phyloP scores from a whole-genome alignment of 2,888 invertebrate genomes.

The Clivina fossor region DNA sequence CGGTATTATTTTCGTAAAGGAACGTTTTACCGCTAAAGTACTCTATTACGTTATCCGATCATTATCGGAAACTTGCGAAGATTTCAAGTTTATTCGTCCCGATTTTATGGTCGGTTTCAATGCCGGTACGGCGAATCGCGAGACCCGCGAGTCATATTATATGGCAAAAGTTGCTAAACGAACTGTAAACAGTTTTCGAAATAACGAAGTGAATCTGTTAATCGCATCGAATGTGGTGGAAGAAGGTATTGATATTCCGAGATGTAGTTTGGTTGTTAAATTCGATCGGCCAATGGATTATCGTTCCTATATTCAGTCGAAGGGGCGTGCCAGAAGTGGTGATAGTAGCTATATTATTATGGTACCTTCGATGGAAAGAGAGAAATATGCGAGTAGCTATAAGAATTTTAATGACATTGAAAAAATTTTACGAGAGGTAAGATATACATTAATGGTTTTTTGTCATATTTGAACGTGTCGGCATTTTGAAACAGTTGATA shows the following conservation, averaged over 20 bases:
- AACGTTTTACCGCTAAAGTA: slow-evolving; percentile 75
- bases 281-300: slow-evolving; percentile 73
- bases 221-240: slow-evolving; percentile 81
- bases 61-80: slow-evolving; percentile 53
- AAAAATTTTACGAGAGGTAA: slow-evolving; percentile 56
- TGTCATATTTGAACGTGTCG: too few relatives aligned
- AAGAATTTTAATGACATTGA: slow-evolving; percentile 54
- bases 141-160: slow-evolving; percentile 55
- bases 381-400: slow-evolving; percentile 51
- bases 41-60: slow-evolving; percentile 67
- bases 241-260: slow-evolving; percentile 85
- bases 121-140: slow-evolving; percentile 57
- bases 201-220: slow-evolving; percentile 64
- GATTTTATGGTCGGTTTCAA: slow-evolving; percentile 75
- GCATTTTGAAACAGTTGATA: too few relatives aligned
- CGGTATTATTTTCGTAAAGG: slow-evolving; percentile 71
- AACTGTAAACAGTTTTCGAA: slow-evolving; percentile 60
- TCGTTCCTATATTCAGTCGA: slow-evolving; percentile 85
- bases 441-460: too few relatives aligned
- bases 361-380: slow-evolving; percentile 48
- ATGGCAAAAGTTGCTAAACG: slow-evolving; percentile 58
- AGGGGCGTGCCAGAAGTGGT: slow-evolving; percentile 78
- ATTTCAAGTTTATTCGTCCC: slow-evolving; percentile 62
- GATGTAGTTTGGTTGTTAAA: slow-evolving; percentile 77
- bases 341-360: slow-evolving; percentile 65